Conservation (phyloP, 2,113 vertebrate genomes). For the Phycodurus eques region DNA sequence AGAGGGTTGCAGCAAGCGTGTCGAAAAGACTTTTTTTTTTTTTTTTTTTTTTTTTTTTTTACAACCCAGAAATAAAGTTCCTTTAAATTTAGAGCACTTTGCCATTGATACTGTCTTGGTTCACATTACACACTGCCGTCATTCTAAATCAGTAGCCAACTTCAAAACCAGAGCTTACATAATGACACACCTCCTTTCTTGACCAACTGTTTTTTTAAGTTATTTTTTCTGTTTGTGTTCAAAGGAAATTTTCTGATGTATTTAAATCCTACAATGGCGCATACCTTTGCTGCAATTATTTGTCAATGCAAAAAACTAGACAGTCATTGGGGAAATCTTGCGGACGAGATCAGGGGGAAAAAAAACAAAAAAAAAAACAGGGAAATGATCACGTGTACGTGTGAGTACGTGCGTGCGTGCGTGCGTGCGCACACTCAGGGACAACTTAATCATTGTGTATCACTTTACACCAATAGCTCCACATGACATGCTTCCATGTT, state of each 20-base stretch:
- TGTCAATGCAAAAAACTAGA: background rate
- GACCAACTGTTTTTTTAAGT: too few species aligned
- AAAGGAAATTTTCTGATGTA: background rate
- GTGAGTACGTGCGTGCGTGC: background rate
- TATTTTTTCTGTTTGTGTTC: background rate
- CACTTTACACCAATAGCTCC: constrained; percentile 65
- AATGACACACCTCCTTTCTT: background rate
- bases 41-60: too few species aligned
- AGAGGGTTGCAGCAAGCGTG: constrained; percentile 6
- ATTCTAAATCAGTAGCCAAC: background rate
- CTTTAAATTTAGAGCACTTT: background rate
- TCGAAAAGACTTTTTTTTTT: constrained; percentile 7
- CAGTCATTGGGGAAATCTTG: constrained; percentile 16
- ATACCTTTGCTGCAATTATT: background rate
- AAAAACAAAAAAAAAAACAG: too few species aligned
- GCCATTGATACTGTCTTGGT: background rate
- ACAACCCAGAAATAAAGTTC: background rate
- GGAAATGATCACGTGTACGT: constrained; percentile 29
- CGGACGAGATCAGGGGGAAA: constrained; percentile 38
- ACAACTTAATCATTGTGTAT: constrained; percentile 48
- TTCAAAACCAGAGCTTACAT: background rate
- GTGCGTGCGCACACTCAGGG: constrained; percentile 21
- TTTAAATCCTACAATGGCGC: background rate
- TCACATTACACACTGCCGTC: background rate
- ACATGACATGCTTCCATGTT: constrained; percentile 17